A percentile compares a stretch with the other conserved stretches of the same genome.
phyloP scores from a whole-genome alignment of 2,113 vertebrate genomes.

The Oriolus oriolus region DNA sequence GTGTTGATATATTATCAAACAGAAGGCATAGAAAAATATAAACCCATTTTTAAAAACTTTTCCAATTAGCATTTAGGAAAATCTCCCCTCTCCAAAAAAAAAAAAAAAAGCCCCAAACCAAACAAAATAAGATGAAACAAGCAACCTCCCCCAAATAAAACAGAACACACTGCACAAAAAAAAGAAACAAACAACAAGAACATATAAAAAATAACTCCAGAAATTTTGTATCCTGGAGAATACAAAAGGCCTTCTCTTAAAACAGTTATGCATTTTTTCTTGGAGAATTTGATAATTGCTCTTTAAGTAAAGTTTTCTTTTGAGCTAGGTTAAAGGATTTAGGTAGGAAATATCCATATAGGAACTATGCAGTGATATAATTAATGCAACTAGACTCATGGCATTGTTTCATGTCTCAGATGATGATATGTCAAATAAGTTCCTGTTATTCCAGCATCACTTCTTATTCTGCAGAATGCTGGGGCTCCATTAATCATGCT shows the following conservation, averaged over 20 bases:
- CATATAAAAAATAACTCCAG: background rate
- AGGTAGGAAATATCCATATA: background rate
- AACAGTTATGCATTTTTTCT: background rate
- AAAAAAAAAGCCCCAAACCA: background rate
- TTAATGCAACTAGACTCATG: background rate
- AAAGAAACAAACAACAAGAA: background rate
- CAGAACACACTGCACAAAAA: background rate
- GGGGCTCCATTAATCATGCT: background rate
- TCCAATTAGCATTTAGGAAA: background rate
- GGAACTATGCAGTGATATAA: background rate
- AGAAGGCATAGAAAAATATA: background rate
- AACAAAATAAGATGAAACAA: background rate
- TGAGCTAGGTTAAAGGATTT: background rate
- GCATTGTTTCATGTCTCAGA: background rate
- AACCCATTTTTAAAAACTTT: background rate
- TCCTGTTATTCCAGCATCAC: background rate
- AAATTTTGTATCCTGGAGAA: background rate
- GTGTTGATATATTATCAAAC: background rate
- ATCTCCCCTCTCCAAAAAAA: fast-evolving
- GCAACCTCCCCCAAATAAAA: background rate
- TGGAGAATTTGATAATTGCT: background rate
- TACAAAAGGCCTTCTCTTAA: background rate
- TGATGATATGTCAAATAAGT: background rate
- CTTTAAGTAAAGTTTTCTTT: background rate
- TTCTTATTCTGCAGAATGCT: background rate